These are phyloP conservation scores for Hippasteria phrygiana DNA, from an alignment of 53 echinoderm and acorn worm genomes.

Conservation along the genomic window DNA sequence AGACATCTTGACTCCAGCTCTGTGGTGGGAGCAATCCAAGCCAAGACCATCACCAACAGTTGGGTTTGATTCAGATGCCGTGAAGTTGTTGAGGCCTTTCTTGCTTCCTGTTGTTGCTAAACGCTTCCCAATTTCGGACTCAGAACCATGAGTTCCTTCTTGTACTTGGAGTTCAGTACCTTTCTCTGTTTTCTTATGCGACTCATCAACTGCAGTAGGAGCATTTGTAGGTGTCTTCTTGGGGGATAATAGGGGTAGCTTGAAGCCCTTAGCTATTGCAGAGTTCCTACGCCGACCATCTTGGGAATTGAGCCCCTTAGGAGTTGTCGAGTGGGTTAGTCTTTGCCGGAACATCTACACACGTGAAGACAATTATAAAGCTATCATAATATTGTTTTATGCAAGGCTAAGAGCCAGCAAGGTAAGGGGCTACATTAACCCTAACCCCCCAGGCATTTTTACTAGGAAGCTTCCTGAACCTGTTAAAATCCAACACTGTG, in stretches of 20 bases:
- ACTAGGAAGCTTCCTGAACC: too few species aligned
- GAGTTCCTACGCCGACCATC: conserved; percentile 14
- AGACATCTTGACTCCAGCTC: neutral
- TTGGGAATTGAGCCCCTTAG: neutral
- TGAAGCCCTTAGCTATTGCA: conserved; percentile 22
- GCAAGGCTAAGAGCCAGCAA: neutral
- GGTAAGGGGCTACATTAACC: too few species aligned
- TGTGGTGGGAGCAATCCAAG: neutral
- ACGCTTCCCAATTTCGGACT: neutral
- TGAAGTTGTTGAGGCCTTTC: neutral
- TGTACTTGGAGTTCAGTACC: neutral
- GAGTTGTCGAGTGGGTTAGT: neutral
- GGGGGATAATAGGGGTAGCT: neutral
- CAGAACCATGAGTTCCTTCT: neutral
- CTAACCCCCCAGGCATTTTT: too few species aligned
- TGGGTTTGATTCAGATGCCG: neutral
- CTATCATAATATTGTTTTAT: neutral
- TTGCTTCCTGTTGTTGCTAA: neutral
- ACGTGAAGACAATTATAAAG: neutral
- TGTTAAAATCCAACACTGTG: too few species aligned
- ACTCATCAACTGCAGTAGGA: neutral
- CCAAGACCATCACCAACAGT: neutral
- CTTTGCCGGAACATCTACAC: conserved; percentile 18
- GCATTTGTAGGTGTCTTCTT: neutral
- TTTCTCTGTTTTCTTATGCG: neutral